Base-by-base conservation (phyloP, 2,888 invertebrate genomes). In the Eremobia ochroleuca region DNA sequence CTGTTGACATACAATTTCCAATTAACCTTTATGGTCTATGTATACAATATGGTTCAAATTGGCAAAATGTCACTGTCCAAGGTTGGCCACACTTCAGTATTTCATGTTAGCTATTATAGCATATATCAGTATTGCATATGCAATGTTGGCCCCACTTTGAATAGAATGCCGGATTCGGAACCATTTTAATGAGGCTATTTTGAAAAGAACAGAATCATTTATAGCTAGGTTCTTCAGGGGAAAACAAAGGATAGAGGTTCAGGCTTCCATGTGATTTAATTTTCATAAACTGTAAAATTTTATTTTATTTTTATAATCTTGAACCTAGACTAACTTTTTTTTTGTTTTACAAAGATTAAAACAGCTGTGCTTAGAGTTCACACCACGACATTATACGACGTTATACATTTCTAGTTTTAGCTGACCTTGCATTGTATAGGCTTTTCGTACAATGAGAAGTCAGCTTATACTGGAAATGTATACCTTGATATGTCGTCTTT, bases 21-120 rank as follows among this genome's bases (percentile, higher is more conserved):
- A 86, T 85, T 83, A 86, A 83, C 83, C 83, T 86, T 68, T 77
- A 68, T 49, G 46, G 31, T 68, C 15, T 9, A 9, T 49, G 40
- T 61, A 62, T 34, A 69, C 64, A 80, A 59, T 59, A 46, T 59
- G 68, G 76, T 66, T 59, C 31, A 76, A 31, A 46, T 67, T 62
- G 34, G 66, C 8, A 1, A 74, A 68, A 34, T n/a, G 40, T 43
- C 37, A 55, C n/a, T n/a, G 37, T 34, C 46, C 15, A 64, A 46
- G 46, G 62, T 77, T 76, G 37, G 46, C n/a, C 18, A 21, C n/a
- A 58, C 21, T 43, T 61, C 2, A 31, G 15, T 25, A 40, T 31
- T 40, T 18, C 15, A 71, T 37, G 49, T 72, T 59, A 25, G 40
- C 15, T n/a, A n/a, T n/a, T n/a, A n/a, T n/a, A n/a, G n/a, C n/a